phyloP scores from a whole-genome alignment of 1,140 invertebrate species.

The Pissodes strobi region DNA sequence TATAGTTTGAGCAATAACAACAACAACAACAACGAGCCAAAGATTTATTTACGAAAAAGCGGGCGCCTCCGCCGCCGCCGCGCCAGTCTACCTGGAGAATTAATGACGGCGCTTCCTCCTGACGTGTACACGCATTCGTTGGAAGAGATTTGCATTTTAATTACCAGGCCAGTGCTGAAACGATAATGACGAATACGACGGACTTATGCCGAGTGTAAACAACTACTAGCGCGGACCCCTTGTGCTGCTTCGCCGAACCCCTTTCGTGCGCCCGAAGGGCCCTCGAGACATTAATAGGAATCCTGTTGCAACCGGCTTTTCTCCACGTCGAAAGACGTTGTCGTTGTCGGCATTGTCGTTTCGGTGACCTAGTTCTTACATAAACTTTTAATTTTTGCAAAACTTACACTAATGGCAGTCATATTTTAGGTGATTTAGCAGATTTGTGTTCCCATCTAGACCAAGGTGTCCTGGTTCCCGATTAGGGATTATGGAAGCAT shows the following conservation, averaged over 20 bases:
- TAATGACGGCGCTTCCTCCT: conserved; percentile 54
- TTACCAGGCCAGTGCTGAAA: conserved; percentile 65
- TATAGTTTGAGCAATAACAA: no score
- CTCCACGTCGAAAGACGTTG: no score
- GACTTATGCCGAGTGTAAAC: conserved; percentile 44
- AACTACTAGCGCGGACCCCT: conserved; percentile 31
- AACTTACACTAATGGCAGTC: no score
- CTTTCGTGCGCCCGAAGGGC: conserved; percentile 4
- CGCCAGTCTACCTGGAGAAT: conserved; percentile 53
- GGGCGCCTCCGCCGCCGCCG: no score
- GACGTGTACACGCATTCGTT: conserved; percentile 57
- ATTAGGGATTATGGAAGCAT: no score
- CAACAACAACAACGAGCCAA: neutral
- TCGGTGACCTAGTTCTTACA: no score
- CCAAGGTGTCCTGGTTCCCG: no score
- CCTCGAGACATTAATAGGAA: neutral
- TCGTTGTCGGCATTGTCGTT: no score
- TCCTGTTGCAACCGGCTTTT: no score
- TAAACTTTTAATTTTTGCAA: no score
- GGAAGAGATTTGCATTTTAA: conserved; percentile 68
- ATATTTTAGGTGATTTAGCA: no score
- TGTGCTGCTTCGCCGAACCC: neutral
- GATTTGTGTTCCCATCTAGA: no score
- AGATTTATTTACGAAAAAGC: conserved; percentile 2
- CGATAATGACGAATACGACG: conserved; percentile 62